Evolutionary conservation across 2,113 vertebrate genomes (phyloP), one percentile per base, ranked within the genome.

Genomic region (Petroica traversi): DNA sequence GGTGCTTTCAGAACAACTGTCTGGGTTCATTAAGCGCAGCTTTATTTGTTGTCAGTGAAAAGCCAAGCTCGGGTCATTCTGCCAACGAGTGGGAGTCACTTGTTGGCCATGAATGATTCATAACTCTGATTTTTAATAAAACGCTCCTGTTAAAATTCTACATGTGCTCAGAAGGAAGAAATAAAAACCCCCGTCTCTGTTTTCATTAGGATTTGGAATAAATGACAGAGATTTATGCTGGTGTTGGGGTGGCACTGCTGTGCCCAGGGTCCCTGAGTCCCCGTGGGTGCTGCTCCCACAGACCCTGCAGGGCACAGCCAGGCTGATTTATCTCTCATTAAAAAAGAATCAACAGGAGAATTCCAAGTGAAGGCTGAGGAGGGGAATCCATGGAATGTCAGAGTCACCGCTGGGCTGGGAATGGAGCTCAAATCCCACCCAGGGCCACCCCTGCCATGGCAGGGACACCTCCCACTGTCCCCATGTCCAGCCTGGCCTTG

Each of bases 21-120:
- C 95, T 85, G 76, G 36, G 34, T 86, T 97, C 97, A 95, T 96
- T 96, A 94, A 41, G 92, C 61, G 10, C 88, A 1, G 38, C 89
- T 97, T 93, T 67, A 86, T 97, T 97, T 97, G 88, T 91, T 97
- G 97, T 90, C 80, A 72, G 90, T 14, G 94, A 46, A 89, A 77
- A 97, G 73, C 90, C 79, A 95, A 86, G 85, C 75, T 88, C 4
- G 33, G 96, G 97, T 97, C 96, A 96, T 40, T 54, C 80, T 85
- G 93, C 89, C 95, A 95, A 55, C 3, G 72, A 14, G 83, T 91
- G 90, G 86, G 88, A 97, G 88, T 88, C 89, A 76, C 87, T 78
- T 36, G n/a, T 80, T 94, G 51, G 61, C 88, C 46, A 77, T 83
- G 82, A 89, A 86, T 97, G 67, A 95, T 96, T 96, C 78, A 91